phyloP scores from a whole-genome alignment of 2,888 invertebrate species.

The Eupithecia tripunctaria region DNA sequence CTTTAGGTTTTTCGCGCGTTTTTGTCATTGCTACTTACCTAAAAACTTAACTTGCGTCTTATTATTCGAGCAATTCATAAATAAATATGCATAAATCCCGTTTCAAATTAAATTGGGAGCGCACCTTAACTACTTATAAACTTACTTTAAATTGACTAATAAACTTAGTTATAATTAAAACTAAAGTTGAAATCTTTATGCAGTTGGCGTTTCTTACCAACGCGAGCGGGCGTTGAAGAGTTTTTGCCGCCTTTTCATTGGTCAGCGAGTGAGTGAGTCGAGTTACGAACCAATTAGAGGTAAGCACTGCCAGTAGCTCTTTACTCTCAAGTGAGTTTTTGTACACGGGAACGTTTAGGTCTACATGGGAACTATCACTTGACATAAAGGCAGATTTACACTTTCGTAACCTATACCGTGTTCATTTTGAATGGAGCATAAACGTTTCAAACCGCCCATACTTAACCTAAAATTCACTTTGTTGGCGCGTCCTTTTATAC shows the following conservation, averaged over 20 bases:
- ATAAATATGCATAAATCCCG: not conserved
- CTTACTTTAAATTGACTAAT: not conserved
- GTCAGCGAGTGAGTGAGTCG: constrained; percentile 44
- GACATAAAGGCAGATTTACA: too few relatives aligned
- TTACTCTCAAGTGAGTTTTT: constrained; percentile 52
- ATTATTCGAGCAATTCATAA: not conserved
- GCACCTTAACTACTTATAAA: not conserved
- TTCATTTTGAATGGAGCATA: too few relatives aligned
- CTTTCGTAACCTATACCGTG: too few relatives aligned
- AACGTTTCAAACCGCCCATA: too few relatives aligned
- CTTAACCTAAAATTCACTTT: too few relatives aligned
- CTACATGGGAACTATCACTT: not conserved
- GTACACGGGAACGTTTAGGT: constrained; percentile 37
- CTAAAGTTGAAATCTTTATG: constrained; percentile 25
- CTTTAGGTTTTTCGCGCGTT: too few relatives aligned
- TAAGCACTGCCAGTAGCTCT: constrained; percentile 17
- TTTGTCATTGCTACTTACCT: not conserved
- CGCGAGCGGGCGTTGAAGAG: constrained; percentile 16
- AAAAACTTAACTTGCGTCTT: not conserved
- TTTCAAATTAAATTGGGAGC: not conserved
- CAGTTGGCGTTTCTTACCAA: constrained; percentile 20
- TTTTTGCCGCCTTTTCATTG: constrained; percentile 49
- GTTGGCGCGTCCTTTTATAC: too few relatives aligned
- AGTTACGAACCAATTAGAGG: constrained; percentile 63
- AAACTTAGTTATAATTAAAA: not conserved